Percentiles rank a stretch among this genome's conserved stretches.
Evolutionary conservation across 2,888 invertebrate species (phyloP).

Genomic region (Orthosia cruda): DNA sequence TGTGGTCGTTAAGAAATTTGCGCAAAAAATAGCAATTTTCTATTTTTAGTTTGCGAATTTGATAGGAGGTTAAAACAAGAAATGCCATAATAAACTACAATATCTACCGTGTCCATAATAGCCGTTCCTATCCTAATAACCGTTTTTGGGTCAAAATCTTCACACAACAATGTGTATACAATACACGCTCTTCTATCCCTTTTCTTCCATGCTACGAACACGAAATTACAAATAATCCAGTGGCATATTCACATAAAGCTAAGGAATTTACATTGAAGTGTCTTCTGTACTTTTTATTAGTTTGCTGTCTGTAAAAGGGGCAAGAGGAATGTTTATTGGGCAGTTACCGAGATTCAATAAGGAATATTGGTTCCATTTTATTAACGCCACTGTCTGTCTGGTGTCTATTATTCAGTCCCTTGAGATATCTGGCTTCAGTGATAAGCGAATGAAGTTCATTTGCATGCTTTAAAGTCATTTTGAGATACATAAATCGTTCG

Average conservation of each 20-base stretch:
- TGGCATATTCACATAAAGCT: constrained; percentile 66
- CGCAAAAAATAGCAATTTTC: no score
- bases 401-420: constrained; percentile 23
- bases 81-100: constrained; percentile 3
- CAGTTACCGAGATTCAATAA: constrained; percentile 84
- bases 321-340: constrained; percentile 80
- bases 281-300: constrained; percentile 77
- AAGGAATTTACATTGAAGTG: constrained; percentile 77
- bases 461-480: constrained; percentile 5
- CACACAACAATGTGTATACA: constrained; percentile 38
- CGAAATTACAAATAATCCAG: constrained; percentile 70
- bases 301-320: constrained; percentile 75
- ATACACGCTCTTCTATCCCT: constrained; percentile 49
- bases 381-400: constrained; percentile 46
- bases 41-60: no score
- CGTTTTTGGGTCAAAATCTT: constrained; percentile 1
- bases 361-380: constrained; percentile 78
- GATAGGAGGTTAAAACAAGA: neutral
- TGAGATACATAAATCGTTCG: neutral
- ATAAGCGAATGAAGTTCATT: constrained; percentile 5
- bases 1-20: no score
- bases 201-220: constrained; percentile 45
- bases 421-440: neutral
- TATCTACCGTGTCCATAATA: neutral
- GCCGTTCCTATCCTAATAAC: constrained; percentile 8